A percentile compares a stretch with the other conserved stretches of the same genome.
Conservation (phyloP, 92 coral and sea anemone genomes). For the Phymanthus crucifer region DNA sequence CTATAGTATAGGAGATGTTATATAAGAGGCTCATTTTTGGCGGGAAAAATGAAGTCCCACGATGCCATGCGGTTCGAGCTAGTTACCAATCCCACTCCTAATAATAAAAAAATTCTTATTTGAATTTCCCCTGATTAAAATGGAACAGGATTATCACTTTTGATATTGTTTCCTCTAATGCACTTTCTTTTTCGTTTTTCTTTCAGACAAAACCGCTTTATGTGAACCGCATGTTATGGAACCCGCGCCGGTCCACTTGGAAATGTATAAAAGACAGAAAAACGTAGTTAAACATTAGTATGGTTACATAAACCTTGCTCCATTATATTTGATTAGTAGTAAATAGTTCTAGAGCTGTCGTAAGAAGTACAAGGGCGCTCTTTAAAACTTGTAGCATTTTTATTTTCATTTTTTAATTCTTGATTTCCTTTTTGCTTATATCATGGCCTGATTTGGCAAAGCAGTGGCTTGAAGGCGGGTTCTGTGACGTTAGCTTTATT, state of each 20-base stretch:
- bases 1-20: too few species aligned
- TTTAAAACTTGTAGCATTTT: neutral
- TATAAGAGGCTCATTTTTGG: too few species aligned
- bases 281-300: neutral
- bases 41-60: too few species aligned
- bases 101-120: neutral
- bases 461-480: constrained; percentile 30
- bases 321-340: neutral
- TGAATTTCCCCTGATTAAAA: too few species aligned
- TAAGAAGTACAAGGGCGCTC: neutral
- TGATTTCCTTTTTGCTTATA: constrained; percentile 5
- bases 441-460: constrained; percentile 39
- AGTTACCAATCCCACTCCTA: neutral
- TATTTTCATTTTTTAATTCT: neutral
- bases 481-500: constrained; percentile 33
- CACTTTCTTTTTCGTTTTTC: neutral
- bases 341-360: neutral
- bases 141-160: too few species aligned
- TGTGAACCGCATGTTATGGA: constrained; percentile 45
- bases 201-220: constrained; percentile 34
- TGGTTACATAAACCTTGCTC: neutral
- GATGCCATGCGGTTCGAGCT: too few species aligned
- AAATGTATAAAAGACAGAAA: constrained; percentile 40
- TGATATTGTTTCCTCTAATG: too few species aligned
- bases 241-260: constrained; percentile 45